phyloP scores from a whole-genome alignment of 2,888 invertebrate genomes.

The Torymus auratus region DNA sequence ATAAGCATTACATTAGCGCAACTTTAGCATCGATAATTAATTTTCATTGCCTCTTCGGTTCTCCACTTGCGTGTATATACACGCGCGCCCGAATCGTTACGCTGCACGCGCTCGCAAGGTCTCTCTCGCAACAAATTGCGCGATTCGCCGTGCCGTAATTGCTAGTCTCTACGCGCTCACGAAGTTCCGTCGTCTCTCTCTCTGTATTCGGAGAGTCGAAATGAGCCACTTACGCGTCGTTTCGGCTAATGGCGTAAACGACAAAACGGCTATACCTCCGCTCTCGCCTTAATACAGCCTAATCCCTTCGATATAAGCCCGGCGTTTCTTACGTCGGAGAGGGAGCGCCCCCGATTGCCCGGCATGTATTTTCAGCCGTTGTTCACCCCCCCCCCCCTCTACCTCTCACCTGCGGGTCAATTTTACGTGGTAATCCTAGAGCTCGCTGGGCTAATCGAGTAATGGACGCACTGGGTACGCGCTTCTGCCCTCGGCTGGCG shows the following conservation, averaged over 20 bases:
- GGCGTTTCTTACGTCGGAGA: no score
- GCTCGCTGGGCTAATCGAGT: conserved; percentile 33
- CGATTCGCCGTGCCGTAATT: not conserved
- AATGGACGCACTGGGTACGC: not conserved
- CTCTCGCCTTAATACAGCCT: conserved; percentile 8
- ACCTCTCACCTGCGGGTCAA: conserved; percentile 19
- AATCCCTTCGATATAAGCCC: not conserved
- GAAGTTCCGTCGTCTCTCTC: not conserved
- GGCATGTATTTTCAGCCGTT: no score
- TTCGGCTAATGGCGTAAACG: conserved; percentile 17
- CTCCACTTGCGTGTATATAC: no score
- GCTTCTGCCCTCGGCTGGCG: not conserved
- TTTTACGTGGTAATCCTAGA: conserved; percentile 41
- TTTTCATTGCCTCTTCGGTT: no score
- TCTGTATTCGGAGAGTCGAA: conserved; percentile 6
- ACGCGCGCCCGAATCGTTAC: no score
- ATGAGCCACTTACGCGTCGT: conserved; percentile 35
- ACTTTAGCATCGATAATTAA: no score
- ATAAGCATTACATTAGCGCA: no score
- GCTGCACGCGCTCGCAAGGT: no score
- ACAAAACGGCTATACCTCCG: conserved; percentile 1
- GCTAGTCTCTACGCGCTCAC: no score
- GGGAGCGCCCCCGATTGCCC: not conserved
- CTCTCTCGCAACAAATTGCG: not conserved
- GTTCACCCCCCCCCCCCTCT: no score